Base-by-base conservation (phyloP, 2,888 invertebrate genomes). In the Lasioglossum calceatum region DNA sequence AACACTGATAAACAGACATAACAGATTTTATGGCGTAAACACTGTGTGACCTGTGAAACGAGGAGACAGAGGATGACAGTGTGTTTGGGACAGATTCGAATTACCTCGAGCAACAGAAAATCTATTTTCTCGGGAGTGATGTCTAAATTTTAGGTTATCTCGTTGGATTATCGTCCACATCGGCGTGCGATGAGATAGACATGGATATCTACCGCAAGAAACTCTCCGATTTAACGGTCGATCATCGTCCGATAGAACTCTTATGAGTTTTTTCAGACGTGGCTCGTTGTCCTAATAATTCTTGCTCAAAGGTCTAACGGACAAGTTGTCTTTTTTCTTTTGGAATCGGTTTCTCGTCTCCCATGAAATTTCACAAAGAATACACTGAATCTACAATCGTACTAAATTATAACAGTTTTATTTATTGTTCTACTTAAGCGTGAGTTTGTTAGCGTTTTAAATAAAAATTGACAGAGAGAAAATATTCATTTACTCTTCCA, bases 31-130 rank as follows among this genome's bases (percentile, higher is more conserved):
- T 32, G 76, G 70, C 39, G 39, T 58, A 58, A n/a, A 70, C 36
- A 19, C 27, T n/a, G 39, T 12, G 5, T 32, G 77, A 71, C 39
- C 75, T 50, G 58, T 32, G 32, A 61, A 82, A 82, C 44, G 72
- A 64, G 32, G 39, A n/a, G 67, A 61, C 72, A 54, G 77, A 88
- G 87, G 71, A 88, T 88, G 87, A 87, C 81, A 84, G 82, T 88
- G 80, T 71, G 78, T 36, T 77, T 61, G 42, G 75, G 78, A 50
- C 81, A 77, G 79, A 58, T 82, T 81, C 87, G 77, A 71, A 82
- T 84, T 39, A 12, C 27, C 75, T 44, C 79, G 77, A 72, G 70
- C 79, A 84, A 87, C 73, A 79, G 64, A 79, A 72, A 81, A 78
- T 36, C 39, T 47, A 76, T 73, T 78, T 77, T 32, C 71, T 77